Evolutionary conservation across 2,888 invertebrate genomes (phyloP), one percentile per base, ranked within the genome.

Genomic region (Drosophila testacea): DNA sequence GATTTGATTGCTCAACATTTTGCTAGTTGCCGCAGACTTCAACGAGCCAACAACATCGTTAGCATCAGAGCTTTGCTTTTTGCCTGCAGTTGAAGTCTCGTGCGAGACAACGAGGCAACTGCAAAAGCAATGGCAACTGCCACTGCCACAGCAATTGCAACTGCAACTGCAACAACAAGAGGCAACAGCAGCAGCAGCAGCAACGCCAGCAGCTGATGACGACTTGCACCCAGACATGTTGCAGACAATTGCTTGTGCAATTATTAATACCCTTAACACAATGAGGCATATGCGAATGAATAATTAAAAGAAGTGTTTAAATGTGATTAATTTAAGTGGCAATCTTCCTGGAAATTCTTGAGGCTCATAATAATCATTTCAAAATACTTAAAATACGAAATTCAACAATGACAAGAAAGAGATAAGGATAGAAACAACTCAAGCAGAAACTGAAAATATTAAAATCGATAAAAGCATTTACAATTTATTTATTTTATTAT

Each of bases 1-100:
- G 81, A 76, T 84, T 82, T 79, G 88, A 85, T 83, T 83, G 83
- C 84, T 88, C 83, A 88, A 88, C 88, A 73, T 76, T 77, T 60
- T 48, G 51, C 73, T 66, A 42, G 70, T 46, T 51, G 68, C 42
- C 30, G 64, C 60, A 61, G 67, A 66, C 81, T 69, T 64, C 75
- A 69, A 65, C 73, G 77, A 70, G 79, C 70, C 81, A 81, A 69
- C 83, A 76, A 66, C 81, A 76, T 86, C 83, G 85, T 83, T 84
- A 81, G 82, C 69, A 69, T 65, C 69, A 48, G 59, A 65, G 61
- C 61, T 69, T 66, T 16, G 16, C 41, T 22, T 22, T 52, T 74
- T 32, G 54, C 54, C 28, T 10, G 60, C 47, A 66, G 60, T 62
- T 75, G 62, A 66, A 69, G 79, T 77, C 69, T 85, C 85, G 81